Base-by-base conservation (phyloP, 2,888 invertebrate genomes). In the Pharmacophagus antenor region DNA sequence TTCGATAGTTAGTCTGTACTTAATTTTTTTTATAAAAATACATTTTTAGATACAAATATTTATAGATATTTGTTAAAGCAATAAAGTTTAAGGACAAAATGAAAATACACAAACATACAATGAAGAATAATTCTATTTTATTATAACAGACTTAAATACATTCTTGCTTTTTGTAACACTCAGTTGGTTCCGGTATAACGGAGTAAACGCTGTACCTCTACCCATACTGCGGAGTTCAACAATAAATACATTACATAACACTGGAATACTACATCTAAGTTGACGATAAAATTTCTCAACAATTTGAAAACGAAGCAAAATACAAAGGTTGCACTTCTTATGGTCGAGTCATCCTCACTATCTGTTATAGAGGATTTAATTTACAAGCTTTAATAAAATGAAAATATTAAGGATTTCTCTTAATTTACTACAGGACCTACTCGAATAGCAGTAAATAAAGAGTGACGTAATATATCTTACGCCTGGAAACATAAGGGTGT, bases 71-170 rank as follows among this genome's bases (percentile, higher is more conserved):
- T n/a, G 37, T n/a, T n/a, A n/a, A 37, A 37, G n/a, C 6, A 31
- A 31, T 31, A 12, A 31, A 12, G 5, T 5, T 44, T 44, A 49
- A 25, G 17, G 12, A 23, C 7, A 42, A 72, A 80, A 78, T 72
- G 67, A 80, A 79, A 78, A 64, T 65, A 67, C 48, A n/a, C 52
- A 15, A 46, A 58, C 67, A 3, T 37, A 37, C 69, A 74, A 75
- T 83, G 82, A 83, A 75, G 78, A 56, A 73, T 71, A 72, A 56
- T 70, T 85, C 80, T 87, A 85, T 82, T 82, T 80, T 77, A 80
- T 77, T 82, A 79, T 86, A 90, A 89, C 88, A 90, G 87, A 89
- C 87, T 88, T 83, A 84, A 86, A 88, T 85, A 89, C 87, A 82
- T 80, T 85, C 77, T 83, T 84, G 79, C 74, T 64, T 75, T 75